Conservation (phyloP, 1,140 invertebrate species). For the Polypedilum pembai region DNA sequence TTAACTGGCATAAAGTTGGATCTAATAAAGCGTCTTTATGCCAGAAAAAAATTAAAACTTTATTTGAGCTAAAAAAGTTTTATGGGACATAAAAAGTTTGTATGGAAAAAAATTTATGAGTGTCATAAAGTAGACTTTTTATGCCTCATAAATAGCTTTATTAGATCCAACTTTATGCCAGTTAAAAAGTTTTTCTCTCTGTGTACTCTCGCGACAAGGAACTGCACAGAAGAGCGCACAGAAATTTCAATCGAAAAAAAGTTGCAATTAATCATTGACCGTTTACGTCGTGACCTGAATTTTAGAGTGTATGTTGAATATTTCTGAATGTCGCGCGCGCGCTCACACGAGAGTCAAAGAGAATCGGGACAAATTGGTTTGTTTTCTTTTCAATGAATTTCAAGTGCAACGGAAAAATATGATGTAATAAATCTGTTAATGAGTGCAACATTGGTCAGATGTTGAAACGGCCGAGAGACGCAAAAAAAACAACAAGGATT, state of each 20-base stretch:
- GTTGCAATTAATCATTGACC: conserved; percentile 12
- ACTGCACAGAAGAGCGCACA: neutral
- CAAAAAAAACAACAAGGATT: neutral
- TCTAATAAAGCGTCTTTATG: no score
- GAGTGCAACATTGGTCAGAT: neutral
- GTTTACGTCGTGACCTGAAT: neutral
- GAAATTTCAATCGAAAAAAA: neutral
- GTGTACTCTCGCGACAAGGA: no score
- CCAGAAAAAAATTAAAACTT: no score
- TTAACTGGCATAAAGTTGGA: no score
- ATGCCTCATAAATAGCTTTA: no score
- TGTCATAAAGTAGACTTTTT: no score
- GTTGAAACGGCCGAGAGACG: neutral
- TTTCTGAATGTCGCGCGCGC: neutral
- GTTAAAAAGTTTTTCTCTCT: no score
- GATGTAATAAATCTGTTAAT: conserved; percentile 3
- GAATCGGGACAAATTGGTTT: conserved; percentile 16
- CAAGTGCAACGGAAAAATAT: neutral
- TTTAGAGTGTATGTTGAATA: neutral
- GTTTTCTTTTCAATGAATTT: neutral
- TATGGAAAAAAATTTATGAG: no score
- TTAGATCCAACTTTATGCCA: no score
- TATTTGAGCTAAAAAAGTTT: no score
- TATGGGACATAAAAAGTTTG: no score
- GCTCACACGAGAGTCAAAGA: neutral